These are phyloP conservation scores for Pseudomyrmex sp. DNA, from an alignment of 1,140 invertebrate genomes.

Conservation along the genomic window DNA sequence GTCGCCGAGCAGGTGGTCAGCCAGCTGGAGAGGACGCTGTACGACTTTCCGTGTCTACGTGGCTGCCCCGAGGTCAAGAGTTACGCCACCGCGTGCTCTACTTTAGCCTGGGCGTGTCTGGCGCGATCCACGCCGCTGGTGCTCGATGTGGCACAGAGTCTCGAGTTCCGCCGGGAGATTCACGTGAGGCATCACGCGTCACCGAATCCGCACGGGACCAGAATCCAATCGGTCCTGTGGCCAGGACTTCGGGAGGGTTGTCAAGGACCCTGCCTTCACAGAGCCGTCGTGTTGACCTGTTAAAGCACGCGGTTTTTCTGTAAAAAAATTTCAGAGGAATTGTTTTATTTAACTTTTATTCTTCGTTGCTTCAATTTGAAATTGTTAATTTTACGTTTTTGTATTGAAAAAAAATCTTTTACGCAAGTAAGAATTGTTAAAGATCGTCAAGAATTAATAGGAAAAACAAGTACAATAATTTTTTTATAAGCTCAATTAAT, in stretches of 20 bases:
- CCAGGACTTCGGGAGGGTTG: conserved; percentile 88
- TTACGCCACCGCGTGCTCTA: conserved; percentile 88
- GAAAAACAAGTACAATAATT: too few species aligned
- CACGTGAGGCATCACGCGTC: conserved; percentile 89
- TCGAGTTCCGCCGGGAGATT: conserved; percentile 86
- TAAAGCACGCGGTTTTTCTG: conserved; percentile 29
- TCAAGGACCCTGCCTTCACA: conserved; percentile 89
- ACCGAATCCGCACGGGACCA: conserved; percentile 84
- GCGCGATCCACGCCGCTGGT: conserved; percentile 82
- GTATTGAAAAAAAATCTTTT: too few species aligned
- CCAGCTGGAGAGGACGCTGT: conserved; percentile 86
- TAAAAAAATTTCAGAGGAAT: conserved; percentile 1
- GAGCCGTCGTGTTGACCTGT: conserved; percentile 89
- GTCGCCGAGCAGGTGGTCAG: conserved; percentile 78
- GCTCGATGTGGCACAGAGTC: conserved; percentile 75
- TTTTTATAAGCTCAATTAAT: too few species aligned
- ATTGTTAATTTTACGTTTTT: too few species aligned
- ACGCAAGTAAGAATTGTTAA: neutral
- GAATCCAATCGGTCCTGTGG: conserved; percentile 90
- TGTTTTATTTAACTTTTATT: too few species aligned
- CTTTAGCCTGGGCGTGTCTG: conserved; percentile 89
- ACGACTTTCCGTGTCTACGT: conserved; percentile 91
- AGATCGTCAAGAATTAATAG: too few species aligned
- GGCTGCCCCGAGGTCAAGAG: conserved; percentile 87
- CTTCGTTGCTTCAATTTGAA: too few species aligned